Percentiles rank a stretch among this genome's conserved stretches.
These are phyloP conservation scores for Butorides virescens DNA, from an alignment of 2,113 vertebrate genomes.

Conservation along the genomic window DNA sequence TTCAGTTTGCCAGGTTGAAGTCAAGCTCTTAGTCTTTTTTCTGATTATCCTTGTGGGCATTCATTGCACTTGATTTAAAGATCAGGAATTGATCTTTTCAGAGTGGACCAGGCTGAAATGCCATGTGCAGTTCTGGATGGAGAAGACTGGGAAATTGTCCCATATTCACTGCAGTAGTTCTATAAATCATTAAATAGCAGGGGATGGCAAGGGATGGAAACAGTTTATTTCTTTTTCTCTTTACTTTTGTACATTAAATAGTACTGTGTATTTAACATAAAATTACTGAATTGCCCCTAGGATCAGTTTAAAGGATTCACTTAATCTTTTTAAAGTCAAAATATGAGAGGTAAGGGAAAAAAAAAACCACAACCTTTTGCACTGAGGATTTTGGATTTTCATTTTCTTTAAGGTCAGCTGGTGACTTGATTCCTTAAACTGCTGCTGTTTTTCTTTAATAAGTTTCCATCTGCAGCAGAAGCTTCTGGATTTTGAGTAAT, in stretches of 20 bases:
- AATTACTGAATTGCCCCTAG: slow-evolving; percentile 25
- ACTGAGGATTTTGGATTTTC: slow-evolving; percentile 52
- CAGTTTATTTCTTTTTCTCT: neutral
- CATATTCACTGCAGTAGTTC: neutral
- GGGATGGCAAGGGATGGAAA: neutral
- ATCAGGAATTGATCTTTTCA: neutral
- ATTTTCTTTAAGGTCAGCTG: slow-evolving; percentile 55
- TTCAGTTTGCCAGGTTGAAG: neutral
- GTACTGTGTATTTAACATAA: slow-evolving; percentile 51
- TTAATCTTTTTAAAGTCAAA: slow-evolving; percentile 55
- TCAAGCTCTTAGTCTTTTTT: neutral
- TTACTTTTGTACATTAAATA: slow-evolving; percentile 47
- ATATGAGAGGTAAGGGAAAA: neutral
- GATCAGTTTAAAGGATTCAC: slow-evolving; percentile 54
- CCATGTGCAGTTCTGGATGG: neutral
- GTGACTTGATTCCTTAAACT: slow-evolving; percentile 4
- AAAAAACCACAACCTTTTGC: neutral
- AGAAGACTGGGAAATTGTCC: neutral
- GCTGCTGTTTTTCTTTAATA: neutral
- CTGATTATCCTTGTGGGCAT: neutral
- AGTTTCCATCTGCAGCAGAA: slow-evolving; percentile 12
- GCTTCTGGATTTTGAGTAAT: slow-evolving; percentile 34
- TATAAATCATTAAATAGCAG: slow-evolving; percentile 32
- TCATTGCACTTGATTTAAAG: neutral
- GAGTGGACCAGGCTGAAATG: neutral